A percentile compares a stretch with the other conserved stretches of the same genome.
phyloP scores from a whole-genome alignment of 2,888 invertebrate genomes.

The Hesperia comma region DNA sequence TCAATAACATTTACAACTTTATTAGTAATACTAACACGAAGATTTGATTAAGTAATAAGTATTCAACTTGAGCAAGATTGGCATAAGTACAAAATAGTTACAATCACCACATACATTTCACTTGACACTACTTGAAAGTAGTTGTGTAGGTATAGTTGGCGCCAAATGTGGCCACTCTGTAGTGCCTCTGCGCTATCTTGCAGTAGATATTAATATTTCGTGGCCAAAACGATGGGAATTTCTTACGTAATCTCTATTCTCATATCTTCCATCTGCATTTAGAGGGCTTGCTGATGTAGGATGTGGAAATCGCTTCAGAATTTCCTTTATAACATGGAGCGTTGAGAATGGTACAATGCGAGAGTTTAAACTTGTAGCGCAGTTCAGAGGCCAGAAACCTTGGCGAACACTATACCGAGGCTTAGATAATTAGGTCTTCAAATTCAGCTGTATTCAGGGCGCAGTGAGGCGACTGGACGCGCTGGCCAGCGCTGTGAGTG shows the following conservation, averaged over 20 bases:
- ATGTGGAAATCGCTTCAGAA: too few species aligned
- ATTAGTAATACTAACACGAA: conserved; percentile 7
- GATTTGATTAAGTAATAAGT: conserved; percentile 7
- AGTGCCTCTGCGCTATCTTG: too few species aligned
- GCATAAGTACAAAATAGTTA: not conserved
- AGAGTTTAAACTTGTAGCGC: not conserved
- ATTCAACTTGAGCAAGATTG: conserved; percentile 30
- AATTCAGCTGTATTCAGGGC: conserved; percentile 46
- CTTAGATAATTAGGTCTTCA: conserved; percentile 1
- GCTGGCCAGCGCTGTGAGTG: conserved; percentile 87
- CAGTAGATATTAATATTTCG: too few species aligned
- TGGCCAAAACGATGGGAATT: too few species aligned
- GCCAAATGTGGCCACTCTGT: not conserved
- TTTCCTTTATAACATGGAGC: too few species aligned
- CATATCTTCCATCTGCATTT: too few species aligned
- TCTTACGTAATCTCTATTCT: too few species aligned
- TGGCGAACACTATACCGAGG: conserved; percentile 3
- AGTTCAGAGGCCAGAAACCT: not conserved
- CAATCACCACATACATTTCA: conserved; percentile 5
- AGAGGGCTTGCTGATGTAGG: too few species aligned
- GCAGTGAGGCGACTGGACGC: conserved; percentile 65
- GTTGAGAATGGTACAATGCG: too few species aligned
- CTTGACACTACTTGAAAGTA: not conserved
- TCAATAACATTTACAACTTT: conserved; percentile 24
- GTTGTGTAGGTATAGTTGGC: not conserved